phyloP scores from a whole-genome alignment of 2,888 invertebrate genomes.

The Margaritifera margaritifera region DNA sequence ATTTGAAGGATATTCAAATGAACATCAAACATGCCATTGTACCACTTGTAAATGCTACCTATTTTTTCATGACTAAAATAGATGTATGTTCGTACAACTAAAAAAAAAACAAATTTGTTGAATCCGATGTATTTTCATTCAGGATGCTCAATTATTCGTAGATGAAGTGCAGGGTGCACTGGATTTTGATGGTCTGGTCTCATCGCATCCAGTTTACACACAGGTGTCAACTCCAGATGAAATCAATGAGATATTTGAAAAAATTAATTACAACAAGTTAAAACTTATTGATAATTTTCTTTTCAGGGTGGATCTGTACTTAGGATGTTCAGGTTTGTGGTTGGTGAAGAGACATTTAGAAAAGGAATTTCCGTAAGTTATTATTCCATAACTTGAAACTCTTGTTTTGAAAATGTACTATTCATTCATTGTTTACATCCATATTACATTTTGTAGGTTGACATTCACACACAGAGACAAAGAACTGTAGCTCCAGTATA shows the following conservation, averaged over 20 bases:
- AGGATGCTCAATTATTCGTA: slow-evolving; percentile 44
- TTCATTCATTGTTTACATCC: background rate
- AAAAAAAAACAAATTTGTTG: background rate
- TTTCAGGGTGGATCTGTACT: slow-evolving; percentile 81
- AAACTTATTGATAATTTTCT: no score
- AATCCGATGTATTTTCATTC: slow-evolving; percentile 1
- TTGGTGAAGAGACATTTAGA: slow-evolving; percentile 79
- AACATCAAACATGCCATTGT: no score
- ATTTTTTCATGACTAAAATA: background rate
- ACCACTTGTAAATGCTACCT: no score
- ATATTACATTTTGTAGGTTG: background rate
- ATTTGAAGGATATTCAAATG: no score
- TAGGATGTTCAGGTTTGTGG: slow-evolving; percentile 82
- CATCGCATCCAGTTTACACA: slow-evolving; percentile 92
- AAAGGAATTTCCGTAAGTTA: slow-evolving; percentile 74
- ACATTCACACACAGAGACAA: background rate
- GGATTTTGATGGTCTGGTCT: slow-evolving; percentile 81
- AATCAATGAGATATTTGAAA: slow-evolving; percentile 92
- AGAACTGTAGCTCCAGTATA: no score
- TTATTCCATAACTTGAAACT: no score
- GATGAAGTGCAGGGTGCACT: slow-evolving; percentile 37
- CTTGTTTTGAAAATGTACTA: background rate
- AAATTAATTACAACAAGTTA: slow-evolving; percentile 92
- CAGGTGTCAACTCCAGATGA: slow-evolving; percentile 89
- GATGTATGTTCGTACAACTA: background rate